Base-by-base conservation (phyloP, 2,113 vertebrate species). In the Isurus oxyrinchus region DNA sequence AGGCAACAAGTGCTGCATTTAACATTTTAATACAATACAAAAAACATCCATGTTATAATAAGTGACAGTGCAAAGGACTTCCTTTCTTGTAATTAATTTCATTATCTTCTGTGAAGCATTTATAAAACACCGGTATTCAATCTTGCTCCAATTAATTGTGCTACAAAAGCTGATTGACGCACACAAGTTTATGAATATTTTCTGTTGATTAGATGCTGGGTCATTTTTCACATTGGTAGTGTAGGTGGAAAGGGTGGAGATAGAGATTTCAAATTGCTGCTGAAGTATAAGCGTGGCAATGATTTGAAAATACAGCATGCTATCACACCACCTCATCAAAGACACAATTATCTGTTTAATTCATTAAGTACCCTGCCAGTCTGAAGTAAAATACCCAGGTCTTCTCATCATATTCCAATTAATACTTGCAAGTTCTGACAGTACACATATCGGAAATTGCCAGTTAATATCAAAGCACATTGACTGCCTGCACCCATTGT, bases 401-500 rank as follows among this genome's bases (percentile, higher is more conserved):
- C 94, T 55, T 95, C 90, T 76, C 44, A 95, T 49, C 44, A 49
- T 49, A 72, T 53, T 69, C 94, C 67, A 95, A 76, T 55, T 95
- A 95, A 72, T 69, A 55, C 44, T 72, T 72, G 67, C 44, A 95
- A 55, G 27, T 95, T 76, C 94, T 72, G 94, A 55, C 66, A 72
- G 21, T 31, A n/a, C 59, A 66, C 2, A 63, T 40, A 63, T 40
- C 7, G 27, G 94, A 55, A 53, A 95, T 94, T 63, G 44, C 40
- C 27, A 72, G 44, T 69, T 72, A 95, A 72, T 53, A 72, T 95
- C 44, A 23, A 35, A 16, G 27, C 66, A 10, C 94, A 53, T 72
- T 72, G 67, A 72, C n/a, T 94, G 40, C 21, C 40, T 69, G 25
- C 44, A 76, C 23, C 40, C 25, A 57, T 72, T 94, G 16, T 66